Evolutionary conservation across 2,888 invertebrate genomes (phyloP).

Genomic region (Troides aeacus): DNA sequence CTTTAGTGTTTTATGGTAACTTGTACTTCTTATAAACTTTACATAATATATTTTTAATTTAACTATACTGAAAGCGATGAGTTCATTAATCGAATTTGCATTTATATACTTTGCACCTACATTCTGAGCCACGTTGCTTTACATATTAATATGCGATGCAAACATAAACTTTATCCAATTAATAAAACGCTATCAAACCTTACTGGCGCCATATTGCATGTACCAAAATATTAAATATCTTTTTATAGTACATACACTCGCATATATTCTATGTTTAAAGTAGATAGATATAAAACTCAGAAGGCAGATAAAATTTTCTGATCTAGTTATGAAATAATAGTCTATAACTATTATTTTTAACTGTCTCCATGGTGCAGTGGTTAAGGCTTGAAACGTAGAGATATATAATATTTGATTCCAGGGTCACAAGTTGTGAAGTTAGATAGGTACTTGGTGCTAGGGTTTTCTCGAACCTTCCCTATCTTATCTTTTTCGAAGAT

Average conservation of each 20-base stretch:
- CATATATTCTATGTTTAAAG: too few relatives aligned
- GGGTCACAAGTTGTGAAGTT: not conserved
- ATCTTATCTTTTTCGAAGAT: not conserved
- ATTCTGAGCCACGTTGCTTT: not conserved
- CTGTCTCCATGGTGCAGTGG: not conserved
- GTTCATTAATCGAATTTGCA: slow-evolving; percentile 17
- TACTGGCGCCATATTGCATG: not conserved
- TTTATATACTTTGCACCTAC: slow-evolving; percentile 1
- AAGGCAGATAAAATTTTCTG: too few relatives aligned
- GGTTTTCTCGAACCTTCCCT: not conserved
- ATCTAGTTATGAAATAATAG: too few relatives aligned
- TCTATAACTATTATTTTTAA: not conserved
- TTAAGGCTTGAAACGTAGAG: not conserved
- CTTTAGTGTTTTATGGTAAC: not conserved
- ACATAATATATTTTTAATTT: not conserved
- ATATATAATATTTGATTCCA: not conserved
- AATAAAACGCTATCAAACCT: not conserved
- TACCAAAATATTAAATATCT: too few relatives aligned
- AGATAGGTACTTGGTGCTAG: not conserved
- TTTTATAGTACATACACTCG: too few relatives aligned
- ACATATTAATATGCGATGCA: not conserved
- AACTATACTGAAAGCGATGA: not conserved
- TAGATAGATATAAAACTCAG: too few relatives aligned
- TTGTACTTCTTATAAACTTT: not conserved
- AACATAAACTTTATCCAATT: not conserved